Percentiles rank a stretch among this genome's conserved stretches.
phyloP scores from a whole-genome alignment of 2,888 invertebrate genomes.

The Eristalis intricaria region DNA sequence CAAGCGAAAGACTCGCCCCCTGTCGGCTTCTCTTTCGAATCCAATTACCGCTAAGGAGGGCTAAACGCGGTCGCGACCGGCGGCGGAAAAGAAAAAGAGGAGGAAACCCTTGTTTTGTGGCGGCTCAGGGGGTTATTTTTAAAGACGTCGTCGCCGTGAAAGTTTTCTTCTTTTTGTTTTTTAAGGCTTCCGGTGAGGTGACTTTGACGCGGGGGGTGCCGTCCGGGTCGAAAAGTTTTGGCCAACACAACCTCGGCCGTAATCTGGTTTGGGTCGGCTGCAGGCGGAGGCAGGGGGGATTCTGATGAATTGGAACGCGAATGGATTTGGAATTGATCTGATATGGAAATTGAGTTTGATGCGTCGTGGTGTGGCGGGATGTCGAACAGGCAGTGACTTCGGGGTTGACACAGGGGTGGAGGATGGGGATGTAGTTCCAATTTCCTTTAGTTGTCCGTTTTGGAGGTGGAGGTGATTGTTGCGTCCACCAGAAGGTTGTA shows the following conservation, averaged over 20 bases:
- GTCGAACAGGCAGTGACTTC: too few relatives aligned
- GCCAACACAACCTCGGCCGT: constrained; percentile 52
- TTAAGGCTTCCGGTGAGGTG: constrained; percentile 32
- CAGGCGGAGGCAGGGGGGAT: not conserved
- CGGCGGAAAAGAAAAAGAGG: constrained; percentile 24
- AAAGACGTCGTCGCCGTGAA: constrained; percentile 1
- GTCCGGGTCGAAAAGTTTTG: constrained; percentile 55
- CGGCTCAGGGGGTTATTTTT: not conserved
- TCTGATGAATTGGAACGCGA: constrained; percentile 46
- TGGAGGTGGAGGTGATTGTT: not conserved
- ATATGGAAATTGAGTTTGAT: constrained; percentile 10
- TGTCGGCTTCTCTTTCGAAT: constrained; percentile 24
- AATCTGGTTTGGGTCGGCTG: constrained; percentile 24
- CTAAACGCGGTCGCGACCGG: not conserved
- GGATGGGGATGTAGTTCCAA: not conserved
- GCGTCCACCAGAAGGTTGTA: too few relatives aligned
- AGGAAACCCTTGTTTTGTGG: constrained; percentile 35
- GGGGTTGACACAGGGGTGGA: not conserved
- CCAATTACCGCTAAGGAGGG: constrained; percentile 47
- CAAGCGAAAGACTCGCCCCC: not conserved
- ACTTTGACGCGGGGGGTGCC: not conserved
- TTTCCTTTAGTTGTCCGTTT: not conserved
- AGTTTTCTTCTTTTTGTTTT: constrained; percentile 22
- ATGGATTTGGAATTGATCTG: constrained; percentile 29
- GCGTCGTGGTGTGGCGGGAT: not conserved